A percentile compares a stretch with the other conserved stretches of the same genome.
Conservation (phyloP, 64 coral and sea anemone genomes). For the Montipora sp. region DNA sequence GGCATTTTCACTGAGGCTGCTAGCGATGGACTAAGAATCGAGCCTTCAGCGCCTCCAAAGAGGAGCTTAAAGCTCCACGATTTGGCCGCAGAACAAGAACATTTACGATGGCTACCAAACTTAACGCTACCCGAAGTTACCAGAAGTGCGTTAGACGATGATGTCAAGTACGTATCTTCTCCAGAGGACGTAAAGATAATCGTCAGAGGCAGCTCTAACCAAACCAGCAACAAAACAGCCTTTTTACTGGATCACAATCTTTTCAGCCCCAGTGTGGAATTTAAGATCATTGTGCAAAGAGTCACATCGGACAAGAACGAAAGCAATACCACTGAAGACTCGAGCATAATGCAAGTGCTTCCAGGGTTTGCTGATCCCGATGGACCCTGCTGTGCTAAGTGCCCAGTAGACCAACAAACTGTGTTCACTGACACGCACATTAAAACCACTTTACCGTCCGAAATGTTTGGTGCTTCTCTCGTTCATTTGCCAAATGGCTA, state of each 20-base stretch:
- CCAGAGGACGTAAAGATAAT: slow-evolving; percentile 21
- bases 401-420: not conserved
- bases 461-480: slow-evolving; percentile 56
- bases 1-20: slow-evolving; percentile 67
- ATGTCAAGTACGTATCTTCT: slow-evolving; percentile 80
- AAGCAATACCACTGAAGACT: slow-evolving; percentile 68
- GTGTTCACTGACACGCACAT: slow-evolving; percentile 48
- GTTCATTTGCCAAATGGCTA: slow-evolving; percentile 7
- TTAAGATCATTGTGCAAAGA: slow-evolving; percentile 55
- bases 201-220: slow-evolving; percentile 28
- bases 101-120: slow-evolving; percentile 72
- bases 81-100: slow-evolving; percentile 69
- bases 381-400: slow-evolving; percentile 58
- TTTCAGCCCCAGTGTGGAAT: slow-evolving; percentile 53
- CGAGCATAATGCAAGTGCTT: slow-evolving; percentile 61
- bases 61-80: slow-evolving; percentile 55
- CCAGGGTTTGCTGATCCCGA: slow-evolving; percentile 64
- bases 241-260: slow-evolving; percentile 23
- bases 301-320: slow-evolving; percentile 61
- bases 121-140: slow-evolving; percentile 51
- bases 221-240: slow-evolving; percentile 16
- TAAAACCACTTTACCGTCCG: slow-evolving; percentile 39
- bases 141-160: slow-evolving; percentile 56
- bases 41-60: slow-evolving; percentile 64
- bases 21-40: slow-evolving; percentile 61